Base-by-base conservation (phyloP, 1,140 invertebrate genomes). In the Ceratitis capitata region DNA sequence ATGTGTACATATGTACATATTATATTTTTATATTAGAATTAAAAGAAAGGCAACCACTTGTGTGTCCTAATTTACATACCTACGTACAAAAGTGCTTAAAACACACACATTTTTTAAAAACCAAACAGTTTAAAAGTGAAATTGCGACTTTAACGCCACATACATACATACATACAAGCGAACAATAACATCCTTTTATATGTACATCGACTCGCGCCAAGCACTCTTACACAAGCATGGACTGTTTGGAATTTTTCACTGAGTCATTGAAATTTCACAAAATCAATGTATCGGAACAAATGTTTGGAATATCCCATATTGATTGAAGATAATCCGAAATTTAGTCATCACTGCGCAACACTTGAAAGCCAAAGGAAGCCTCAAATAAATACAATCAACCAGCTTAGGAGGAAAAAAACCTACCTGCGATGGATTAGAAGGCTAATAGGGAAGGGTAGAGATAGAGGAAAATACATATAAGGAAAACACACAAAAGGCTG, bases 261-360 rank as follows among this genome's bases (percentile, higher is more conserved):
- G 69, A 78, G 19, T 78, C 69, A 78, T 78, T n/a, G 69, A 78
- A 78, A 78, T 78, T 78, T 78, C 69, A 78, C 69, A 78, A 45
- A 78, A 78, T 78, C 32, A 78, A 78, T 78, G 39, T n/a, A 78
- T 45, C 39, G 69, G 69, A 78, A 78, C 7, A 78, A 78, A 78
- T 78, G 4, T 78, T 26, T 26, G 82, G 82, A 83, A 83, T 83
- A 83, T 19, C 82, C 82, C 47, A 32, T 14, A 53, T 26, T 51
- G 47, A 53, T 83, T 83, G 82, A 53, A 83, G 49, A 78, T 78
- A 78, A 78, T 78, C 69, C 49, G 32, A 51, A 83, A 83, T 83
- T 53, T 83, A 83, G 82, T 83, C 82, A 83, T 83, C 82, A 83
- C 42, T 19, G 82, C 47, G 47, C 82, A 83, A 83, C 26, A 83